phyloP scores from a whole-genome alignment of 92 coral and sea anemone species.

The Montipora capitata region DNA sequence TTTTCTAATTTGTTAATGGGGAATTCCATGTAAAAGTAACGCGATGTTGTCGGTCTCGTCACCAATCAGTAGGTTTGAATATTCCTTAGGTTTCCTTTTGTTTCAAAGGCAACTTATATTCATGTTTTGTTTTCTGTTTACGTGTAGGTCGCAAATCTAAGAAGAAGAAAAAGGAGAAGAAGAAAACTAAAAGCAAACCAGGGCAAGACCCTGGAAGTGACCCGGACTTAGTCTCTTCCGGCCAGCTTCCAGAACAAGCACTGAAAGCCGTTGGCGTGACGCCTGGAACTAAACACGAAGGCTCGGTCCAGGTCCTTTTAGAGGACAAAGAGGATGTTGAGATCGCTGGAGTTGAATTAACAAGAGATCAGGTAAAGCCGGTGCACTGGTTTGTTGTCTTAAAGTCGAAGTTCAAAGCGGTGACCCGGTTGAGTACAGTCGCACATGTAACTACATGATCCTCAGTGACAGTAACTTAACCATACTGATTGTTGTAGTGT shows the following conservation, averaged over 20 bases:
- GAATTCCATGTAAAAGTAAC: no score
- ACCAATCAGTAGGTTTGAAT: no score
- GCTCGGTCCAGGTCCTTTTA: conserved; percentile 86
- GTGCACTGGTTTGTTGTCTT: neutral
- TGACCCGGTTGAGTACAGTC: no score
- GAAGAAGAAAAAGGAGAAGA: conserved; percentile 5
- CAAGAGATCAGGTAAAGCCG: conserved; percentile 80
- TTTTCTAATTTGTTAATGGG: no score
- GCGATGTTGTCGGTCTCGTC: no score
- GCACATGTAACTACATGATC: no score
- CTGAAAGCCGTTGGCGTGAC: conserved; percentile 90
- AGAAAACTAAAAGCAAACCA: conserved; percentile 42
- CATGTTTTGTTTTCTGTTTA: neutral
- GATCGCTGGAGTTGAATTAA: conserved; percentile 83
- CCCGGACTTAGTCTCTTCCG: conserved; percentile 94
- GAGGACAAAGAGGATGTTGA: conserved; percentile 94
- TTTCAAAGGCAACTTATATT: no score
- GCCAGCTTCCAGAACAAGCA: conserved; percentile 92
- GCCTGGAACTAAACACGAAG: conserved; percentile 95
- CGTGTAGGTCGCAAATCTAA: conserved; percentile 12
- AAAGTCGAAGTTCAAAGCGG: no score
- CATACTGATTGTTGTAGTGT: no score
- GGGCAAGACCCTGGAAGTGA: conserved; percentile 97
- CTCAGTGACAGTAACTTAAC: no score
- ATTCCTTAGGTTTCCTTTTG: neutral